Conservation (phyloP, 2,888 invertebrate species). For the Cryptus armator region DNA sequence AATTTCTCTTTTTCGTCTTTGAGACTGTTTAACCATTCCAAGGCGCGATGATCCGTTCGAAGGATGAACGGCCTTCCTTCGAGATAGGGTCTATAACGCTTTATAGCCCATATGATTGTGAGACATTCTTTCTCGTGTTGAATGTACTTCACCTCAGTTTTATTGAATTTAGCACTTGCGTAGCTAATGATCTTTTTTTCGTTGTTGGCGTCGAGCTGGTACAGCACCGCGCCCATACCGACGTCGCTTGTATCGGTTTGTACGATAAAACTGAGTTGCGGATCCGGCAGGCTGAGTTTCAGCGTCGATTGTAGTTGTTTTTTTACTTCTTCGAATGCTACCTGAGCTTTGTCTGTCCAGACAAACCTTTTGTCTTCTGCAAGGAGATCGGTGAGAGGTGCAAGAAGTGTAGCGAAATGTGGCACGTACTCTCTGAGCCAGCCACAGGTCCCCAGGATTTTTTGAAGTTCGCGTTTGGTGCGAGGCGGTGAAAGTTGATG, state of each 20-base stretch:
- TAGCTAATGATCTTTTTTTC: constrained; percentile 41
- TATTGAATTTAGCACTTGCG: constrained; percentile 42
- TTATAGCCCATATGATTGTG: not conserved
- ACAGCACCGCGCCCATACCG: constrained; percentile 6
- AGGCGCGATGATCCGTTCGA: not conserved
- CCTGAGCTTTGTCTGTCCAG: constrained; percentile 26
- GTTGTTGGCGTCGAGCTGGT: not conserved
- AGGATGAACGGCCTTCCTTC: not conserved
- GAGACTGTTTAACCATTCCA: not conserved
- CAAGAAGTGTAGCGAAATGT: constrained; percentile 8
- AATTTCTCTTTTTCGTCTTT: not conserved
- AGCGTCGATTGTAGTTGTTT: constrained; percentile 14
- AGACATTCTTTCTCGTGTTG: not conserved
- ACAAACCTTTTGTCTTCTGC: not conserved
- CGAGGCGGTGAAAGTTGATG: not conserved
- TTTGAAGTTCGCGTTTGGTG: constrained; percentile 20
- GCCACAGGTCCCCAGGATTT: constrained; percentile 53
- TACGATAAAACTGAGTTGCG: not conserved
- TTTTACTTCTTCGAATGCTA: constrained; percentile 15
- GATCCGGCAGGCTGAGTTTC: constrained; percentile 36
- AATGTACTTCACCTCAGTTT: not conserved
- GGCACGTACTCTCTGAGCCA: constrained; percentile 59
- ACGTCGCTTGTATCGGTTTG: constrained; percentile 49
- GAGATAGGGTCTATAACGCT: not conserved
- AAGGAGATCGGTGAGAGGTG: constrained; percentile 42